A percentile compares a stretch with the other conserved stretches of the same genome.
These are phyloP conservation scores for Aphidoletes aphidimyza DNA, from an alignment of 2,888 invertebrate genomes.

Conservation along the genomic window DNA sequence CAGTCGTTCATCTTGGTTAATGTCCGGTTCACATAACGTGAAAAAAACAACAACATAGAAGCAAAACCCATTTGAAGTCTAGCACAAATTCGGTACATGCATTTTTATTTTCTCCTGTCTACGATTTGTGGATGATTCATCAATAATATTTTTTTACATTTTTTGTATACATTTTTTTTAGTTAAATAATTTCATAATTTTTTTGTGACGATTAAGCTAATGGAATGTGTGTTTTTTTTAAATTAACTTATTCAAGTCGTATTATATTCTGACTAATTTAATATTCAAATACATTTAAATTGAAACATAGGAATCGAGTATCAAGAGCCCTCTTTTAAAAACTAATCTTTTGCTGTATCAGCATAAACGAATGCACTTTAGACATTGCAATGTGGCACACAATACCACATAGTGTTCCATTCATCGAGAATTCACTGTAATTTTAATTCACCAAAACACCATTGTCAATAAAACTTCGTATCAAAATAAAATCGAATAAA, in stretches of 20 bases:
- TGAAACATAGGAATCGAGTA: too few species aligned
- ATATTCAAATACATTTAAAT: too few species aligned
- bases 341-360: background rate
- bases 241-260: too few species aligned
- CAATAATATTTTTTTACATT: background rate
- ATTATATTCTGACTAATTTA: too few species aligned
- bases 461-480: too few species aligned
- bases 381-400: background rate
- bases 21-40: background rate
- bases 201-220: too few species aligned
- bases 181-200: too few species aligned
- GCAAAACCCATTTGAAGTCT: background rate
- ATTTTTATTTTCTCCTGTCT: background rate
- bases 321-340: too few species aligned
- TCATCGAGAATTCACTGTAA: conserved; percentile 5
- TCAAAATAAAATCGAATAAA: too few species aligned
- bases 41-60: background rate
- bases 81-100: background rate
- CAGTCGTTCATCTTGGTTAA: background rate
- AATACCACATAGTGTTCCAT: background rate
- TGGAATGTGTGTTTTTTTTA: too few species aligned
- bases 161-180: too few species aligned
- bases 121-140: background rate
- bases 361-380: background rate
- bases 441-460: background rate